phyloP scores from a whole-genome alignment of 2,888 invertebrate genomes.

The Drosophila monieri region DNA sequence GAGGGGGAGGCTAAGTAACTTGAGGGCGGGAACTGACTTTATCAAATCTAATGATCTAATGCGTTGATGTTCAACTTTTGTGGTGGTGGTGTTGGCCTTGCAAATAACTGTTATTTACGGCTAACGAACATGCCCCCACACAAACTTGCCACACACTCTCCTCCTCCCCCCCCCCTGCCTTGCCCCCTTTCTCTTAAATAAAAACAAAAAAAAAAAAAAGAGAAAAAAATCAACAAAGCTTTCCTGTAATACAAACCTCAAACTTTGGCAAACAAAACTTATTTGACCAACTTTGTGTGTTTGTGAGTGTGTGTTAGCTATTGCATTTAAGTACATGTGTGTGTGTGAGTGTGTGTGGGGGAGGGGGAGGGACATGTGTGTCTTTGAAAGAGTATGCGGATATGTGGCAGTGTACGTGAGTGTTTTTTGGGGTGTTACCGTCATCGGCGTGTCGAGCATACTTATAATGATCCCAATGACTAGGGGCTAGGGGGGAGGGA shows the following conservation, averaged over 20 bases:
- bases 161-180: too few species aligned
- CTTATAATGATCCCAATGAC: constrained; percentile 44
- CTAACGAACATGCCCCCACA: constrained; percentile 29
- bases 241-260: constrained; percentile 54
- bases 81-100: constrained; percentile 9
- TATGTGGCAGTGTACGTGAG: constrained; percentile 16
- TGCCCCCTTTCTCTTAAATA: not conserved
- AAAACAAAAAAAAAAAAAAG: constrained; percentile 3
- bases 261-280: constrained; percentile 69
- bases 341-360: not conserved
- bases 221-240: not conserved
- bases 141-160: too few species aligned
- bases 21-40: constrained; percentile 29
- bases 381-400: not conserved
- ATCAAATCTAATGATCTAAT: constrained; percentile 66
- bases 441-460: constrained; percentile 45
- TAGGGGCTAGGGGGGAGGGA: not conserved
- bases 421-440: constrained; percentile 41
- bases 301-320: constrained; percentile 12
- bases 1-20: not conserved
- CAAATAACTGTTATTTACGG: constrained; percentile 43
- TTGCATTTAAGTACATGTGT: not conserved
- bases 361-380: too few species aligned
- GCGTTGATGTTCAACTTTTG: constrained; percentile 38
- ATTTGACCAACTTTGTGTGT: constrained; percentile 63